Conservation (phyloP, 2,797 vertebrate genomes). For the Petrocephalus schoutedeni region DNA sequence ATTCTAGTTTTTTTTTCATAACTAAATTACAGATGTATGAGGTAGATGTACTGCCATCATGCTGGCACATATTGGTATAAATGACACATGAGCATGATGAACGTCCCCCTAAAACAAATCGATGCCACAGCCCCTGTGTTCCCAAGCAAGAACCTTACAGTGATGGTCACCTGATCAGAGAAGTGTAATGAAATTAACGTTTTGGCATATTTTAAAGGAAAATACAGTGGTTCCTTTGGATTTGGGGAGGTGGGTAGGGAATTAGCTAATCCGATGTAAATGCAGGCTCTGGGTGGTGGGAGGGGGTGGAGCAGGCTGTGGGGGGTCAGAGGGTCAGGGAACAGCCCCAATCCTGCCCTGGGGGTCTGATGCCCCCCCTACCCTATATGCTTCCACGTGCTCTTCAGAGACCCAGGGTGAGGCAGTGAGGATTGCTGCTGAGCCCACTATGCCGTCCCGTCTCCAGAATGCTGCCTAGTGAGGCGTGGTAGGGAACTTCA, state of each 20-base stretch:
- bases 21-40: neutral
- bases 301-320: neutral
- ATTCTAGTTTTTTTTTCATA: neutral
- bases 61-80: neutral
- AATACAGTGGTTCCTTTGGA: neutral
- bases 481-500: neutral
- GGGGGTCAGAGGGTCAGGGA: neutral
- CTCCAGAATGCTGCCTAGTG: neutral
- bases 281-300: neutral
- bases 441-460: neutral
- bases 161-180: neutral
- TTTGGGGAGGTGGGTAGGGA: neutral
- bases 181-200: neutral
- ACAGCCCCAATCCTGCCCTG: neutral
- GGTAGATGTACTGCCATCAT: neutral
- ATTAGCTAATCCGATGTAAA: neutral
- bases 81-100: neutral
- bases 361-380: neutral
- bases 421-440: neutral
- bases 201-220: neutral
- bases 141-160: neutral
- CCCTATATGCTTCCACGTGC: neutral
- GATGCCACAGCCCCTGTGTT: neutral
- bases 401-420: neutral
- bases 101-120: neutral